These are phyloP conservation scores for Plagiodera versicolora DNA, from an alignment of 2,888 invertebrate genomes.

Conservation along the genomic window DNA sequence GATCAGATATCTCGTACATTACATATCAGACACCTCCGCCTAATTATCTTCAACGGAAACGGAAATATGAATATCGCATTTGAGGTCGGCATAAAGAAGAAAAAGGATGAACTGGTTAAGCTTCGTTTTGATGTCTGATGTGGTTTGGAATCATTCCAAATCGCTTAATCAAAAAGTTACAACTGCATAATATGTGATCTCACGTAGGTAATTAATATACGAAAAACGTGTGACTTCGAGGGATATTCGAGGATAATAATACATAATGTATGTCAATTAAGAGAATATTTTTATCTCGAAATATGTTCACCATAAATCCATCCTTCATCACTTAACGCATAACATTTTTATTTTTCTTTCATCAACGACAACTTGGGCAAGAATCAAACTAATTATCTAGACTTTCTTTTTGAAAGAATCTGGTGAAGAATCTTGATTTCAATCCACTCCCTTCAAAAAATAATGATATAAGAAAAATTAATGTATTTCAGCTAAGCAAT, in stretches of 20 bases:
- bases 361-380: too few relatives aligned
- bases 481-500: too few relatives aligned
- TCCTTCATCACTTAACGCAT: too few relatives aligned
- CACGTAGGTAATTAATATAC: background rate
- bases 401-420: too few relatives aligned
- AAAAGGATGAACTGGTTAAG: background rate
- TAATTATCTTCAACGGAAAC: conserved; percentile 1
- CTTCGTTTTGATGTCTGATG: background rate
- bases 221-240: background rate
- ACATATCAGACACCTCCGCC: background rate
- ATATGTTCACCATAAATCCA: too few relatives aligned
- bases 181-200: background rate
- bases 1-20: too few relatives aligned
- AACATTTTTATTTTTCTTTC: too few relatives aligned
- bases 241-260: too few relatives aligned
- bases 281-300: background rate
- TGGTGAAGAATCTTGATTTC: too few relatives aligned
- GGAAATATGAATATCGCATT: conserved; percentile 7
- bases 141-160: conserved; percentile 3
- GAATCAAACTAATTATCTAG: too few relatives aligned
- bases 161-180: background rate
- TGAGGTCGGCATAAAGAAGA: background rate
- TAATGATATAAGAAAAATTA: too few relatives aligned
- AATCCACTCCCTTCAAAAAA: too few relatives aligned
- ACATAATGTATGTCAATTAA: background rate